Base-by-base conservation (phyloP, 1,140 invertebrate species). In the Fopius arisanus region DNA sequence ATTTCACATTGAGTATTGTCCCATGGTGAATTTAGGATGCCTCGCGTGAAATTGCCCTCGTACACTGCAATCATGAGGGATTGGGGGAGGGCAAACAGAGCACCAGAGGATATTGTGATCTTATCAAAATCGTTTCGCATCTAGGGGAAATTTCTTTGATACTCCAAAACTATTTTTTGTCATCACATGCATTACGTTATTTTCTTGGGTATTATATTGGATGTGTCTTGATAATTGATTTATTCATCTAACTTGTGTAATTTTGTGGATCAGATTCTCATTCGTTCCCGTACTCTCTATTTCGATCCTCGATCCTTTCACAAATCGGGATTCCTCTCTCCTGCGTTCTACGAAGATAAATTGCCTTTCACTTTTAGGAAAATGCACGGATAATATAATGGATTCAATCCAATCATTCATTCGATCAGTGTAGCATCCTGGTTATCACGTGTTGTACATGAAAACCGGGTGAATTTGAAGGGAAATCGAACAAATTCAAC, bases 41-140 rank as follows among this genome's bases (percentile, higher is more conserved):
- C 9, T 29, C 63, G 28, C 9, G 31, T 66, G 63, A 37, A 66
- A 66, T 66, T 66, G 63, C 63, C 19, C 31, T 48, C 43, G 43
- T 19, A 48, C 43, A 48, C 14, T 48, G 43, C n/a, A 4, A 48
- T 48, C 7, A 19, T 48, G n/a, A 48, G 43, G 7, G 33, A 37
- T 37, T 1, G 33, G 33, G 43, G n/a, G 16, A 48, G 7, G 33
- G 14, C 43, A 16, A 48, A 48, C 16, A n/a, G 43, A 48, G 43
- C 16, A 48, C 7, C 43, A 14, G 16, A 19, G 14, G 43, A 48
- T 48, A 48, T 48, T 19, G n/a, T 48, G 3, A 2, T 37, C 33
- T 19, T 48, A 48, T 4, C 14, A 48, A n/a, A 48, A 48, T 48
- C 43, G 16, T 19, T n/a, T 48, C 14, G 16, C 43, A 19, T 16